Conservation (phyloP, 2,113 vertebrate species). For the Osmerus eperlanus region DNA sequence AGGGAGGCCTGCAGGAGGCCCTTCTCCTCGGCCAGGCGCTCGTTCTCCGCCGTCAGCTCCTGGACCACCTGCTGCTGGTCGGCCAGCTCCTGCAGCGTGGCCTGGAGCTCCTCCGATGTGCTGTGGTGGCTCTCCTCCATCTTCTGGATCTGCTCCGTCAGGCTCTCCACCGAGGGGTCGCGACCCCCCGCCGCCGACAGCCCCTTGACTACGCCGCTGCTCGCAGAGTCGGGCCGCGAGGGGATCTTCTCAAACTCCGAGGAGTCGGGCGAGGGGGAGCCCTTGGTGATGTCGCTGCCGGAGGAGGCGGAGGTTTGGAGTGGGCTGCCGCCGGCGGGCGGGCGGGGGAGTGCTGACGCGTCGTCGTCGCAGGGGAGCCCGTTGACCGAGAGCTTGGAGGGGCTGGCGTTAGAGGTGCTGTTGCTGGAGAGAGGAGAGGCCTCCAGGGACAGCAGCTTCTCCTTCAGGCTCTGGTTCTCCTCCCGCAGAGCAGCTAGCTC, state of each 20-base stretch:
- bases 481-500: conserved; percentile 81
- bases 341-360: conserved; percentile 29
- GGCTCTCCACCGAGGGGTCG: conserved; percentile 80
- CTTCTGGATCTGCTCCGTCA: conserved; percentile 88
- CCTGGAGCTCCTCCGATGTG: conserved; percentile 91
- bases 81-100: conserved; percentile 89
- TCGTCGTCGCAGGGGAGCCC: conserved; percentile 58
- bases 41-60: conserved; percentile 90
- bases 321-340: conserved; percentile 26
- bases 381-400: conserved; percentile 53
- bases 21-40: conserved; percentile 88
- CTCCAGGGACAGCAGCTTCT: conserved; percentile 82
- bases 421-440: conserved; percentile 73
- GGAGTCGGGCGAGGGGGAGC: conserved; percentile 83
- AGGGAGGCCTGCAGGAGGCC: conserved; percentile 86
- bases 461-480: conserved; percentile 86
- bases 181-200: conserved; percentile 34
- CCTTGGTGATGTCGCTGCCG: conserved; percentile 85
- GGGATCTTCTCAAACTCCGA: conserved; percentile 91
- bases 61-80: conserved; percentile 96
- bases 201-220: conserved; percentile 57
- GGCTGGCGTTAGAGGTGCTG: conserved; percentile 67
- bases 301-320: conserved; percentile 79
- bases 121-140: conserved; percentile 97
- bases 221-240: conserved; percentile 76